Percentiles rank a stretch among this genome's conserved stretches.
phyloP scores from a whole-genome alignment of 2,113 vertebrate genomes.

The Calidris pygmaea region DNA sequence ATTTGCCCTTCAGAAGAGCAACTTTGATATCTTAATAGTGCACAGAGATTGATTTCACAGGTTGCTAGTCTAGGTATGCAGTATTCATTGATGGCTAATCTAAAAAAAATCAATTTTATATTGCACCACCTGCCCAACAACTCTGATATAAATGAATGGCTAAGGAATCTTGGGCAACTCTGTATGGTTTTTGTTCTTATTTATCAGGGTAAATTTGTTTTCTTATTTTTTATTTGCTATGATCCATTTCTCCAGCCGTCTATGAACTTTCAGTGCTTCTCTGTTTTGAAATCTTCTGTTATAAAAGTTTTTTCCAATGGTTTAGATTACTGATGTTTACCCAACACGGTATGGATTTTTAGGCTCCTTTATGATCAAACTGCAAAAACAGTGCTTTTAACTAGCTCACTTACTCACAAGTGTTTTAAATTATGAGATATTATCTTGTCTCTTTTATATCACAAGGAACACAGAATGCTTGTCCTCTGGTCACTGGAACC shows the following conservation, averaged over 20 bases:
- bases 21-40: not conserved
- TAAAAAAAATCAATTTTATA: not conserved
- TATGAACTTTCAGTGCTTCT: not conserved
- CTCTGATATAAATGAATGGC: not conserved
- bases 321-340: not conserved
- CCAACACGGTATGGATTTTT: not conserved
- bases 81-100: not conserved
- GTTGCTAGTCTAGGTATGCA: not conserved
- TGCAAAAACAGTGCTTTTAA: not conserved
- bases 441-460: not conserved
- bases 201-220: not conserved
- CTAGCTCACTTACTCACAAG: not conserved
- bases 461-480: not conserved
- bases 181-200: not conserved
- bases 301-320: not conserved
- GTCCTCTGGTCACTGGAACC: not conserved
- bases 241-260: not conserved
- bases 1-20: not conserved
- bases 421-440: not conserved
- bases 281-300: not conserved
- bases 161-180: not conserved
- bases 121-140: not conserved
- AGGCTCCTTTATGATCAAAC: not conserved
- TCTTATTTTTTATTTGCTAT: not conserved
- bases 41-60: not conserved